Base-by-base conservation (phyloP, 2,797 vertebrate species). In the Danio aesculapii region DNA sequence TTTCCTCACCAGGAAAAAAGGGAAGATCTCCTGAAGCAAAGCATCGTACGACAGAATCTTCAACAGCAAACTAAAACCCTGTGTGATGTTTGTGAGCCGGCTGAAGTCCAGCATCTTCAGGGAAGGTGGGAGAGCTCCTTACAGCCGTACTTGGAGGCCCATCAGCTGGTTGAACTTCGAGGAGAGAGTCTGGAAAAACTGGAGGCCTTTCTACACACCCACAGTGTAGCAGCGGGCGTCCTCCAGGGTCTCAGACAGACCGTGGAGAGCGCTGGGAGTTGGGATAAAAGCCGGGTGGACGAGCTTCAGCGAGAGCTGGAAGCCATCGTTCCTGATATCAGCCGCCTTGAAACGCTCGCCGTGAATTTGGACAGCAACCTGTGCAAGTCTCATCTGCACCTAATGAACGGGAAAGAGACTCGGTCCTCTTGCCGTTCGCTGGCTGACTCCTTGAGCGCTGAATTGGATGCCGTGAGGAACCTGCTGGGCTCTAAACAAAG, bases 301-400 rank as follows among this genome's bases (percentile, higher is more conserved):
- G 90, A 95, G 75, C 86, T 99, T 55, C 93, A 96, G 82, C 95
- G 92, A 83, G 94, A 98, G 46, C 90, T 99, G 16, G 83, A 61
- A 7, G 84, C 83, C 0, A 89, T 94, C 9, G 90, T 96, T 55
- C 93, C 92, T 17, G 93, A 96, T 41, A 92, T 97, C n/a, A 94
- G 88, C 62, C 92, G 91, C 0, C 84, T 99, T 4, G 96, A 98
- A 86, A 91, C 95, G 0, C 79, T 92, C 9, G 97, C 97, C 0
- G 83, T 95, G 19, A 86, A 88, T 81, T 92, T 99, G 39, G 98
- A 99, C 78, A 88, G 94, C 67, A 80, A 92, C 55, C 94, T 99
- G 57, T 93, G 95, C 86, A 98, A 98, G 91, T 94, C 96, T 59
- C 98, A 98, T 0, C 97, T 96, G 64, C 95, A 96, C 77, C 89